Evolutionary conservation across 2,888 invertebrate genomes (phyloP), one percentile per base, ranked within the genome.

Genomic region (Mimas tiliae): DNA sequence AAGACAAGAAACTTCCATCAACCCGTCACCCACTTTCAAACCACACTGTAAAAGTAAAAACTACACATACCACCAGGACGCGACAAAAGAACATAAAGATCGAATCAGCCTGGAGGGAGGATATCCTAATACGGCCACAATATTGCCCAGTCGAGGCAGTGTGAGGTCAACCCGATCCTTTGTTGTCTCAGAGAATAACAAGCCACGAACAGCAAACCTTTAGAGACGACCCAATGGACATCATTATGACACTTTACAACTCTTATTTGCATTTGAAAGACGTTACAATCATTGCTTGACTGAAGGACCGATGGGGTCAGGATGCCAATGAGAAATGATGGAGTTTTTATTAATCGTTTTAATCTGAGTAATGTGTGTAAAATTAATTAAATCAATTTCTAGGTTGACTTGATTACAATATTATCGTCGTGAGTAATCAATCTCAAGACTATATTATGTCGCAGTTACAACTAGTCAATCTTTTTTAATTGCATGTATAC

Each of bases 131-230:
- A 73, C 75, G 72, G 71, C 77, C 65, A 73, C 72, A 65, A 63
- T 21, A 62, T 50, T 58, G 58, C 48, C 47, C 64, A 38, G 33
- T 47, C 48, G 55, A 42, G 38, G 34, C 34, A 34, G 33, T 19
- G 45, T 53, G 65, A 58, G 65, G 65, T 65, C 65, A 48, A 38
- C 53, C 19, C 48, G 48, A 70, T 77, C 75, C 80, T 82, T 82
- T 82, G 82, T 82, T 80, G 81, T 82, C 82, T 82, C 77, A 74
- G 69, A 58, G 71, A 72, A 68, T 76, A 38, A 58, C 38, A 19
- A 38, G 58, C 33, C 14, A 53, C 50, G 16, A 53, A 14, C 62
- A 8, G 53, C 45, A 42, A 64, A 12, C 47, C 52, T 38, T 38
- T 58, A 1, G 38, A 58, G n/a, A 58, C 42, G 19, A 58, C 58